These are phyloP conservation scores for Ariolimax columbianus DNA, from an alignment of 2,888 invertebrate genomes.

Conservation along the genomic window DNA sequence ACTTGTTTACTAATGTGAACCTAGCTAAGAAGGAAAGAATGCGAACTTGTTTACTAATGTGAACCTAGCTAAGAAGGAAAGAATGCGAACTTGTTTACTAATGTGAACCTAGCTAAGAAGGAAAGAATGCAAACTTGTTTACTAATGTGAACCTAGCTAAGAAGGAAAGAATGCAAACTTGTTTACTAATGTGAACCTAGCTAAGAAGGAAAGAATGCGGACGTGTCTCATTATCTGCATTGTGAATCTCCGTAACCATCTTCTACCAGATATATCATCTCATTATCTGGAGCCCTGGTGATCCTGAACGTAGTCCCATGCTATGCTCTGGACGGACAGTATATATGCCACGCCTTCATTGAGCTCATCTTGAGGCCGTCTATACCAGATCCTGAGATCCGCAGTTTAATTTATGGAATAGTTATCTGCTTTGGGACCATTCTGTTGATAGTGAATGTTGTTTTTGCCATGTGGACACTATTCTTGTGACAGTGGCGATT, in stretches of 20 bases:
- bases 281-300: slow-evolving; percentile 89
- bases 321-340: slow-evolving; percentile 94
- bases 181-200: no score
- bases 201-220: no score
- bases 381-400: slow-evolving; percentile 69
- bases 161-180: no score
- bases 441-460: slow-evolving; percentile 84
- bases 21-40: no score
- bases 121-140: no score
- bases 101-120: no score
- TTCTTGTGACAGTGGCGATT: slow-evolving; percentile 59
- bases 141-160: no score
- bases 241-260: slow-evolving; percentile 6
- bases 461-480: slow-evolving; percentile 81
- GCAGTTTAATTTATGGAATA: slow-evolving; percentile 84
- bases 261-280: slow-evolving; percentile 83
- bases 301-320: slow-evolving; percentile 95
- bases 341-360: slow-evolving; percentile 84
- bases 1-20: no score
- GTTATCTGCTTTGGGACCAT: slow-evolving; percentile 87
- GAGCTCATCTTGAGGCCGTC: slow-evolving; percentile 72
- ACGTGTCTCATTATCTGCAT: no score
- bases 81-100: no score
- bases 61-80: no score
- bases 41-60: no score